phyloP scores from a whole-genome alignment of 2,113 vertebrate species.

The Cynoglossus semilaevis region DNA sequence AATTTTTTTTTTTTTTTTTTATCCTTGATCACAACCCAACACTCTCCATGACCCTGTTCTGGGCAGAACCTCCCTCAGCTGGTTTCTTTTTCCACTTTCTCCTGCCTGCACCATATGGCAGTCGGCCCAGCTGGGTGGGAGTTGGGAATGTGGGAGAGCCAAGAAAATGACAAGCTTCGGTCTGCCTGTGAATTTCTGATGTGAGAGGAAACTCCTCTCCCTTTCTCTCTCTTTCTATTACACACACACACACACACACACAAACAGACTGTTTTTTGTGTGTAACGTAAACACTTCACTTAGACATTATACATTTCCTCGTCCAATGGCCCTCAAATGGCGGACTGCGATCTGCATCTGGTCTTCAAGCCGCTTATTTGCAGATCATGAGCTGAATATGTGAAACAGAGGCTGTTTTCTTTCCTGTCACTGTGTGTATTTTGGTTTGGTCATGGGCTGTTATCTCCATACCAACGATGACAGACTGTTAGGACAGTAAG shows the following conservation, averaged over 20 bases:
- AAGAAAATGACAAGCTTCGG: constrained; percentile 35
- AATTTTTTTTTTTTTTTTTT: constrained; percentile 14
- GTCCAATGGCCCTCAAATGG: too few relatives aligned
- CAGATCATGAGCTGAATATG: too few relatives aligned
- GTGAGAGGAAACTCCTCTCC: constrained; percentile 31
- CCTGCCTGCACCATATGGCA: constrained; percentile 47
- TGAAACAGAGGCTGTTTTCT: too few relatives aligned
- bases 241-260: background rate
- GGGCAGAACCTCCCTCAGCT: constrained; percentile 46
- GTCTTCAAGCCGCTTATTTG: too few relatives aligned
- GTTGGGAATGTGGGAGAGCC: constrained; percentile 45
- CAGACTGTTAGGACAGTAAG: too few relatives aligned
- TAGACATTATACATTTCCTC: too few relatives aligned
- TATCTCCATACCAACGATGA: too few relatives aligned
- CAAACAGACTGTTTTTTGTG: background rate
- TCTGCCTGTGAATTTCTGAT: constrained; percentile 21
- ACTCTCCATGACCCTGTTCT: constrained; percentile 53
- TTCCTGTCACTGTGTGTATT: too few relatives aligned
- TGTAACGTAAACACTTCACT: too few relatives aligned
- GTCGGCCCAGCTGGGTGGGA: constrained; percentile 48
- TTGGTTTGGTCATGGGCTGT: too few relatives aligned
- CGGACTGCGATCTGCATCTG: too few relatives aligned
- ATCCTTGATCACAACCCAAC: constrained; percentile 8
- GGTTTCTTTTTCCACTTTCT: constrained; percentile 31
- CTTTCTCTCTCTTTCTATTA: background rate